Evolutionary conservation across 2,113 vertebrate species (phyloP), one percentile per base, ranked within the genome.

Genomic region (Bufo gargarizans): DNA sequence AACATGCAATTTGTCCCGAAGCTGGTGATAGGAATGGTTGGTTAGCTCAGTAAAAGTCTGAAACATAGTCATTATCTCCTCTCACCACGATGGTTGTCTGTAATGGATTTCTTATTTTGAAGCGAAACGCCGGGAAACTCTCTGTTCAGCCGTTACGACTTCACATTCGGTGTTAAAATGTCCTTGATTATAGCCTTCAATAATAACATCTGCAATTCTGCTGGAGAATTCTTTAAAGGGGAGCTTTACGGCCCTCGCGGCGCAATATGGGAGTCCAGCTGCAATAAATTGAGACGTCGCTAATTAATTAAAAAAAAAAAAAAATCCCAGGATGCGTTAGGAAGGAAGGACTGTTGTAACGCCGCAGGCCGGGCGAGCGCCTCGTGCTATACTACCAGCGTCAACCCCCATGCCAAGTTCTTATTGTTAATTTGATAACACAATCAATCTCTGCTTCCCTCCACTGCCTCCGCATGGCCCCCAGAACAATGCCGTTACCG

Each of bases 341-440:
- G 49, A 33, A n/a, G 63, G 33, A 20, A 33, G 1, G 2, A 49
- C 45, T 56, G 17, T 22, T 79, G 53, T 67, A 50, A 2, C 59
- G 61, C 61, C 61, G n/a, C 3, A n/a, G 20, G 43, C 59, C 49
- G 20, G n/a, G 45, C n/a, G 10, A 16, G 19, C 45, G 3, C 2
- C 49, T 8, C 49, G 33, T 53, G 12, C 49, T 16, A 33, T 71
- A 33, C 82, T 53, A 69, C 63, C n/a, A 22, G 49, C 33, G 13
- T 71, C 55, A 33, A 53, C 8, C n/a, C 45, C 14, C n/a, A 71
- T 71, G 82, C 82, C 82, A 84, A 71, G 63, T 53, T 58, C 71
- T 77, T 76, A 86, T 77, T 77, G 84, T 61, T 86, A 19, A 61
- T 63, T 78, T 86, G 74, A 86, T 78, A 86, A 55, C 74, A 77